These are phyloP conservation scores for Carettochelys insculpta DNA, from an alignment of 2,113 vertebrate species.

Conservation along the genomic window DNA sequence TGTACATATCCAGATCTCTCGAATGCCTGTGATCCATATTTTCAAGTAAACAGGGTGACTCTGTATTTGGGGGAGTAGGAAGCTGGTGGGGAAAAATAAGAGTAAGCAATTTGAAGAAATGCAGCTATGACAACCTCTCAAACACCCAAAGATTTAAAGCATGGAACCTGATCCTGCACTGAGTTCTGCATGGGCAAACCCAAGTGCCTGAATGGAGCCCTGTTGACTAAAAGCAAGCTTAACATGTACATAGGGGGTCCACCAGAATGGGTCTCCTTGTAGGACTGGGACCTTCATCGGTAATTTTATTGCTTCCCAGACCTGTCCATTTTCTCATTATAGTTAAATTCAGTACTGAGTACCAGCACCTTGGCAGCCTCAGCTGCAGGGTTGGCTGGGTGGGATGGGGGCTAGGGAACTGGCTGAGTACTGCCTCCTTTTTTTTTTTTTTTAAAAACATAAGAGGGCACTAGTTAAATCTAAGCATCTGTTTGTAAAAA, in stretches of 20 bases:
- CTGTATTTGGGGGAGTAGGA: not conserved
- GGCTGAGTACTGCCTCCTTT: too few relatives aligned
- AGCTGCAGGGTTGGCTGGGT: too few relatives aligned
- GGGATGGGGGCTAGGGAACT: too few relatives aligned
- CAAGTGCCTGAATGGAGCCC: not conserved
- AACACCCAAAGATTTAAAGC: not conserved
- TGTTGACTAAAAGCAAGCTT: not conserved
- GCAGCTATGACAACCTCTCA: not conserved
- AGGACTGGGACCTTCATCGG: not conserved
- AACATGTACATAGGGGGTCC: not conserved
- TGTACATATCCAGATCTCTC: constrained; percentile 10
- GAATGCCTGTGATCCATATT: not conserved
- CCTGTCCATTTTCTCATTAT: not conserved
- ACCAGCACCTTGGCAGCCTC: too few relatives aligned
- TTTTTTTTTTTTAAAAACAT: too few relatives aligned
- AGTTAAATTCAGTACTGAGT: too few relatives aligned
- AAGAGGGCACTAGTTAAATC: too few relatives aligned
- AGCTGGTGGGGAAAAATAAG: not conserved
- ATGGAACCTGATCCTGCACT: not conserved
- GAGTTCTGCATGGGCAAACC: not conserved
- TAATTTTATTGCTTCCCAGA: not conserved
- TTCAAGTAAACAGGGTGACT: not conserved
- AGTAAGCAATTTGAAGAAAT: not conserved
- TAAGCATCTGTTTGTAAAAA: constrained; percentile 24
- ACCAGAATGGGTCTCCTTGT: not conserved